A percentile compares a stretch with the other conserved stretches of the same genome.
Evolutionary conservation across 2,797 vertebrate genomes (phyloP).

Genomic region (Pogonophryne albipinna): DNA sequence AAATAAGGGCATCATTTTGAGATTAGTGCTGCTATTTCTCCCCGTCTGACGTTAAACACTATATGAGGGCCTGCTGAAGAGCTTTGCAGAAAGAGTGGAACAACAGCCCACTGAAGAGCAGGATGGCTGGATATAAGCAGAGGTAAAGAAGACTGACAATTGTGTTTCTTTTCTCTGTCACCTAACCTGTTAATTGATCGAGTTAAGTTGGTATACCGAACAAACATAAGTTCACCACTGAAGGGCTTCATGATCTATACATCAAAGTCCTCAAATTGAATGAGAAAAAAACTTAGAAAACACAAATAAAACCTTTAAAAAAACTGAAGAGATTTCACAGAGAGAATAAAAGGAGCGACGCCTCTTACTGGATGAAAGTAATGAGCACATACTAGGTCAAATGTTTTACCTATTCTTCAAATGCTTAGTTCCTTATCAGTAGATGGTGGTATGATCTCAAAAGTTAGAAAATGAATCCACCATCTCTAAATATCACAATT

Average conservation of each 20-base stretch:
- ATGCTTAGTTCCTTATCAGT: not conserved
- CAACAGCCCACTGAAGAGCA: conserved; percentile 44
- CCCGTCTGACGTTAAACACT: conserved; percentile 66
- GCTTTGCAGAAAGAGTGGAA: conserved; percentile 62
- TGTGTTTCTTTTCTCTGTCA: not conserved
- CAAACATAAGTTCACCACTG: not conserved
- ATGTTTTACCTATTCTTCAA: not conserved
- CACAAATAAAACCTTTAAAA: not conserved
- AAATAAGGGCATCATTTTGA: conserved; percentile 87
- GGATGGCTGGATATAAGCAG: conserved; percentile 21
- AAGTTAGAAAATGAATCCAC: not conserved
- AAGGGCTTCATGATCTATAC: not conserved
- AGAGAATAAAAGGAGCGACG: not conserved
- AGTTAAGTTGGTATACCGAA: not conserved
- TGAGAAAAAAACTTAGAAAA: not conserved
- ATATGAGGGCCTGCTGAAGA: conserved; percentile 67
- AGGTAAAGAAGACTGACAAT: not conserved
- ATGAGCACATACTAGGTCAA: not conserved
- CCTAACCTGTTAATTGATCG: not conserved
- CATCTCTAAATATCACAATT: not conserved
- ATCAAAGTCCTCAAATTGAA: no score
- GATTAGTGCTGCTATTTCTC: conserved; percentile 79
- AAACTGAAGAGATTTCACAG: not conserved
- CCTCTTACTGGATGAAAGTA: not conserved
- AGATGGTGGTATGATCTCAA: not conserved